Evolutionary conservation across 2,113 vertebrate species (phyloP), one percentile per base, ranked within the genome.

Genomic region (Cyrtonyx montezumae): DNA sequence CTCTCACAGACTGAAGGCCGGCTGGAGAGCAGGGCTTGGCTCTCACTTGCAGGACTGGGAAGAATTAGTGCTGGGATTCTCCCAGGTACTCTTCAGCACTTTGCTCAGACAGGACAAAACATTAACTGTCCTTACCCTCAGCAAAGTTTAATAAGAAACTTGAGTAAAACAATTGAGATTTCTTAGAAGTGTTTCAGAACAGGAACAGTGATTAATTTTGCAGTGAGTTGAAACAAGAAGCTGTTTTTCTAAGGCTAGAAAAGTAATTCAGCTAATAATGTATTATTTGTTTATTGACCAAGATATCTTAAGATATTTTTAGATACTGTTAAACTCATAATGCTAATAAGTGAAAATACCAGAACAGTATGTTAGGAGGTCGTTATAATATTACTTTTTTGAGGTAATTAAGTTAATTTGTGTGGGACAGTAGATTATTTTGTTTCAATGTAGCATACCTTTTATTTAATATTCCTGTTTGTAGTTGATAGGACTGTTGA

Each of bases 401-500:
- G 79, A 76, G 37, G 28, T 67, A 46, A 42, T 48, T 6, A 67
- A 51, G 40, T 62, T 82, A 36, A 46, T 58, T 70, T 62, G n/a
- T 32, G 55, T 40, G 32, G 69, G 28, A 68, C 67, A 88, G 36
- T 43, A 25, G n/a, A 55, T 86, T 83, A 26, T 34, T 75, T 65
- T 82, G 34, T 73, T 86, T 40, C 56, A 86, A n/a, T 34, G n/a
- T 2, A 48, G 51, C 15, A 28, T 36, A 42, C 71, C 17, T 77
- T 59, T 8, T 45, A 45, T 46, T 81, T 84, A 62, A 61, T 40
- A 62, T 26, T 94, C 3, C 2, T 13, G 7, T 53, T 88, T 62
- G 61, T 26, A 62, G 22, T 45, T 82, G 63, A 68, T 48, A 86
- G 51, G 83, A 79, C 66, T 93, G 69, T 92, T 73, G 91, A 91